These are phyloP conservation scores for Botia kubotai DNA, from an alignment of 2,797 vertebrate genomes.

Conservation along the genomic window DNA sequence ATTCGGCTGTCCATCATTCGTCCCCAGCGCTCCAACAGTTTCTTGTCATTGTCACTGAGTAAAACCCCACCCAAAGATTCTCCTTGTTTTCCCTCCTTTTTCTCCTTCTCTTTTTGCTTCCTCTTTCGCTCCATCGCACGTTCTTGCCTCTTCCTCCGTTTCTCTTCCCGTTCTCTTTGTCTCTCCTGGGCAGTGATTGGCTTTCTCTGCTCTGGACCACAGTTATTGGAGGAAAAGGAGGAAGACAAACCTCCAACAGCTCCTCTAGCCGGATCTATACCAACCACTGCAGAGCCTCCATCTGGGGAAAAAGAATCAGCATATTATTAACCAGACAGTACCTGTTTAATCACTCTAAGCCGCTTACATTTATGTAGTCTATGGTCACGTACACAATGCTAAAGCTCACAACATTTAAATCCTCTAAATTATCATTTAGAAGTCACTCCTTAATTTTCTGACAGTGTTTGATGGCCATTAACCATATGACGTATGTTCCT, in stretches of 20 bases:
- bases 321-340: neutral
- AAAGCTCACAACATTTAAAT: no score
- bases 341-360: neutral
- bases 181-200: conserved; percentile 92
- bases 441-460: no score
- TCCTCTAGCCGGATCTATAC: conserved; percentile 64
- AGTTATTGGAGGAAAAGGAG: conserved; percentile 59
- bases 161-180: conserved; percentile 91
- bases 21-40: conserved; percentile 90
- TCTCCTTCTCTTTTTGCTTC: conserved; percentile 87
- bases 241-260: conserved; percentile 54
- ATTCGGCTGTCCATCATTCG: conserved; percentile 84
- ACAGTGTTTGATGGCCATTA: no score
- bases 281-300: conserved; percentile 66
- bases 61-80: conserved; percentile 85
- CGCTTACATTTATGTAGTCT: no score
- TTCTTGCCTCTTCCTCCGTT: conserved; percentile 87
- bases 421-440: no score
- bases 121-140: conserved; percentile 86
- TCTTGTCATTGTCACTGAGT: conserved; percentile 90
- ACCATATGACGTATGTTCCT: no score
- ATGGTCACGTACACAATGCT: no score
- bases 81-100: conserved; percentile 79
- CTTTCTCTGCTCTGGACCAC: conserved; percentile 80
- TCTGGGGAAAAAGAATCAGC: conserved; percentile 68